Conservation (phyloP, 1,140 invertebrate species). For the Hirudo medicinalis region DNA sequence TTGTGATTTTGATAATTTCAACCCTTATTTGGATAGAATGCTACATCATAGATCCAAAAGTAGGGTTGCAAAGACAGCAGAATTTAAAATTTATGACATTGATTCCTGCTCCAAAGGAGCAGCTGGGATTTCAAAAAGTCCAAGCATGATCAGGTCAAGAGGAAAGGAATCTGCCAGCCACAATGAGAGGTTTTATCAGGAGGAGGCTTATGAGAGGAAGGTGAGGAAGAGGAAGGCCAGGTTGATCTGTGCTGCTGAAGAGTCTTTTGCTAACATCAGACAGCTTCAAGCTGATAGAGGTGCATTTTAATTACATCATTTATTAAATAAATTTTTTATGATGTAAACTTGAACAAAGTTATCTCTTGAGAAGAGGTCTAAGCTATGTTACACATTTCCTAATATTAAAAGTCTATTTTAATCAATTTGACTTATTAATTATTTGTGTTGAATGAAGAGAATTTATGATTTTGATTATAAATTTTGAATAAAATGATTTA, state of each 20-base stretch:
- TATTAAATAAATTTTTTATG: too few species aligned
- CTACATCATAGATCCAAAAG: constrained; percentile 27
- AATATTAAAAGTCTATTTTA: not conserved
- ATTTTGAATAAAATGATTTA: not conserved
- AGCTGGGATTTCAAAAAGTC: constrained; percentile 37
- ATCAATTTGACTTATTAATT: not conserved
- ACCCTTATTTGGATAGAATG: constrained; percentile 63
- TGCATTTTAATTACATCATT: constrained; percentile 15
- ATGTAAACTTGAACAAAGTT: too few species aligned
- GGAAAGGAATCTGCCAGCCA: constrained; percentile 68
- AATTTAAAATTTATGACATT: constrained; percentile 92
- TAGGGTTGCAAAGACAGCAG: constrained; percentile 39
- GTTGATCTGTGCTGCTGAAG: constrained; percentile 82
- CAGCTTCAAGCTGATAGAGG: constrained; percentile 46
- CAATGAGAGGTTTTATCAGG: constrained; percentile 92
- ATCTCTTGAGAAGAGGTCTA: too few species aligned
- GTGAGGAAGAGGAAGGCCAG: constrained; percentile 77
- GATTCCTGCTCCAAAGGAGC: constrained; percentile 50
- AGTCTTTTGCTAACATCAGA: constrained; percentile 88
- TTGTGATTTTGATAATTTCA: constrained; percentile 86
- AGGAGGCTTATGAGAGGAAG: constrained; percentile 83
- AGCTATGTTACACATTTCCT: not conserved
- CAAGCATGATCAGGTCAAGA: constrained; percentile 44
- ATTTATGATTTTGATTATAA: not conserved
- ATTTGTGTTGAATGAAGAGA: not conserved